Conservation (phyloP, 92 coral and sea anemone genomes). For the Galaxea fascicularis region DNA sequence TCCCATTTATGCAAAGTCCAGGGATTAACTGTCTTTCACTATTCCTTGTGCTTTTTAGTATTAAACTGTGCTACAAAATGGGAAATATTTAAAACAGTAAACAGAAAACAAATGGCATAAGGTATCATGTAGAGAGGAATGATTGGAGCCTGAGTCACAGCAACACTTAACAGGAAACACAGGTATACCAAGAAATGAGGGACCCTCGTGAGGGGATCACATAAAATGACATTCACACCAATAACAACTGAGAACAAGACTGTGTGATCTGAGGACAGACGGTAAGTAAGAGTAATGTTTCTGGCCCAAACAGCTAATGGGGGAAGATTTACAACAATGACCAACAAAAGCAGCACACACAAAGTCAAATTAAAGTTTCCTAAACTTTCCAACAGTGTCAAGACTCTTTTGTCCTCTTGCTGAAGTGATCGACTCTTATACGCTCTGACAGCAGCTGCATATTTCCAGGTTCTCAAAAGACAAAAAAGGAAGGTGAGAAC, state of each 20-base stretch:
- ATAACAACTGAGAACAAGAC: conserved; percentile 69
- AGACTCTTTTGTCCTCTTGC: conserved; percentile 36
- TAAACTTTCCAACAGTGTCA: conserved; percentile 54
- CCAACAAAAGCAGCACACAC: conserved; percentile 61
- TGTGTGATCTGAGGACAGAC: conserved; percentile 73
- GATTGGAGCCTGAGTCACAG: conserved; percentile 78
- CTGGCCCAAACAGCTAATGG: conserved; percentile 80
- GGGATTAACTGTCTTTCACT: not conserved
- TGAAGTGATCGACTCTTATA: conserved; percentile 41
- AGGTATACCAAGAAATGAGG: conserved; percentile 82
- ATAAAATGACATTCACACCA: conserved; percentile 69
- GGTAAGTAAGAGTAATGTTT: conserved; percentile 57
- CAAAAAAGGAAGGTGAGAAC: conserved; percentile 66
- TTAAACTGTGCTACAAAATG: conserved; percentile 33
- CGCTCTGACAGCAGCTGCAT: conserved; percentile 55
- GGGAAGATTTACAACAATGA: conserved; percentile 59
- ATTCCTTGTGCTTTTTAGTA: conserved; percentile 32
- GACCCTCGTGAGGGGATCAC: conserved; percentile 67
- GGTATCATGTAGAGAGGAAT: conserved; percentile 80
- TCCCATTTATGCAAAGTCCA: too few species aligned
- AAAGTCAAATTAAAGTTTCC: conserved; percentile 72
- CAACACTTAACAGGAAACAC: conserved; percentile 73
- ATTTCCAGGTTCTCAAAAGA: conserved; percentile 72
- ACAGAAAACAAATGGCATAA: conserved; percentile 68
- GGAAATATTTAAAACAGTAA: conserved; percentile 72